Conservation (phyloP, 2,888 invertebrate species). For the Drosophila multiciliata region DNA sequence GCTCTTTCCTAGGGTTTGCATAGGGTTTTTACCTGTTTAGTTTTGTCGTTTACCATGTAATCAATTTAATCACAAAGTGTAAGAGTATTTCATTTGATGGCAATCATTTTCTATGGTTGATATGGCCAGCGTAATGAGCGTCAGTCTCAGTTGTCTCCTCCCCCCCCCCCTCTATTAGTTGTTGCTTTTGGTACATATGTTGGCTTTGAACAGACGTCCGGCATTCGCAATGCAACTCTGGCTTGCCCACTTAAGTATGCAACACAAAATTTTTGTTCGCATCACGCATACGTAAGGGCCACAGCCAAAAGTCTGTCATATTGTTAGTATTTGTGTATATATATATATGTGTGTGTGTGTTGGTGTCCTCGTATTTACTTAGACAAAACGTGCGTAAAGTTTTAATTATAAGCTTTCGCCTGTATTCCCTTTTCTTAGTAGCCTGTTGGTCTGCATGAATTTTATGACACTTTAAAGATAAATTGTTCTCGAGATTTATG, state of each 20-base stretch:
- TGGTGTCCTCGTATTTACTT: constrained; percentile 65
- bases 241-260: constrained; percentile 71
- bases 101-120: not conserved
- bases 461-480: constrained; percentile 60
- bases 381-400: constrained; percentile 80
- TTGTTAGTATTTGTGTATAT: constrained; percentile 19
- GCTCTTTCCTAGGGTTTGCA: not conserved
- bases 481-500: constrained; percentile 34
- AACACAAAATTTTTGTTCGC: constrained; percentile 66
- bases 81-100: not conserved
- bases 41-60: not conserved
- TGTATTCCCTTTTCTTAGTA: constrained; percentile 38
- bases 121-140: constrained; percentile 37
- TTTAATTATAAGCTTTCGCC: constrained; percentile 77
- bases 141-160: constrained; percentile 12
- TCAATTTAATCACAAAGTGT: not conserved
- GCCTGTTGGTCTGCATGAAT: constrained; percentile 32
- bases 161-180: not conserved
- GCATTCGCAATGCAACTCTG: constrained; percentile 28
- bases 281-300: constrained; percentile 60
- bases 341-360: constrained; percentile 19
- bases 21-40: not conserved
- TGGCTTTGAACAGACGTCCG: constrained; percentile 20
- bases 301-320: constrained; percentile 43
- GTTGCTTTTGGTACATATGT: constrained; percentile 23